phyloP scores from a whole-genome alignment of 2,113 vertebrate genomes.

The Tyto alba region DNA sequence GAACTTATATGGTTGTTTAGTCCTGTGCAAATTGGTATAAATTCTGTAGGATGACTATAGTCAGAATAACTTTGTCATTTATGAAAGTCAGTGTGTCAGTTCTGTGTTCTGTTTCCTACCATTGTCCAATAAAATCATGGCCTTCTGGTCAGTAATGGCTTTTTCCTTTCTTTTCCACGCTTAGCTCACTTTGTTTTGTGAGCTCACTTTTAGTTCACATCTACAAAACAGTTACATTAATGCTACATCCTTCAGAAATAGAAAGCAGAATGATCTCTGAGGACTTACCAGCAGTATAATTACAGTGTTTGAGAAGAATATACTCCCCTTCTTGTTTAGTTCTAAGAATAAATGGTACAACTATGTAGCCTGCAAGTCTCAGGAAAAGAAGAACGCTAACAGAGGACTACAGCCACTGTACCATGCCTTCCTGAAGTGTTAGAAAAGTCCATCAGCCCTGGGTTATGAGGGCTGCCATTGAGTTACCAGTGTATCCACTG shows the following conservation, averaged over 20 bases:
- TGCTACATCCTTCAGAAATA: not conserved
- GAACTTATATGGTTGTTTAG: not conserved
- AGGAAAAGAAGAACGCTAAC: not conserved
- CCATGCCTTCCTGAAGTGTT: not conserved
- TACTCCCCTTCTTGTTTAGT: not conserved
- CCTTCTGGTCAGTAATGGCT: not conserved
- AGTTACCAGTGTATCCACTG: not conserved
- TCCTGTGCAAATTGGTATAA: not conserved
- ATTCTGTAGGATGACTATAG: not conserved
- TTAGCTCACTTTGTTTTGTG: not conserved
- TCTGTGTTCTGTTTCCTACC: not conserved
- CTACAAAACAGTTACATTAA: not conserved
- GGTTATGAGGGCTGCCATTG: not conserved
- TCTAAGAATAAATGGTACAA: accelerated
- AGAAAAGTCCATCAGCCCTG: not conserved
- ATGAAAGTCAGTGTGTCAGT: not conserved
- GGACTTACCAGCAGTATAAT: not conserved
- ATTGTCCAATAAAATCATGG: not conserved
- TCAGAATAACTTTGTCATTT: not conserved
- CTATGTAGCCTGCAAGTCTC: not conserved
- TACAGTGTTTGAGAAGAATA: not conserved
- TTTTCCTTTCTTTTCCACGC: not conserved
- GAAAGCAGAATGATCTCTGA: not conserved
- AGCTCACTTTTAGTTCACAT: not conserved
- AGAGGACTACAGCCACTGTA: not conserved